Conservation (phyloP, 2,888 invertebrate species). For the Lasius platythorax region DNA sequence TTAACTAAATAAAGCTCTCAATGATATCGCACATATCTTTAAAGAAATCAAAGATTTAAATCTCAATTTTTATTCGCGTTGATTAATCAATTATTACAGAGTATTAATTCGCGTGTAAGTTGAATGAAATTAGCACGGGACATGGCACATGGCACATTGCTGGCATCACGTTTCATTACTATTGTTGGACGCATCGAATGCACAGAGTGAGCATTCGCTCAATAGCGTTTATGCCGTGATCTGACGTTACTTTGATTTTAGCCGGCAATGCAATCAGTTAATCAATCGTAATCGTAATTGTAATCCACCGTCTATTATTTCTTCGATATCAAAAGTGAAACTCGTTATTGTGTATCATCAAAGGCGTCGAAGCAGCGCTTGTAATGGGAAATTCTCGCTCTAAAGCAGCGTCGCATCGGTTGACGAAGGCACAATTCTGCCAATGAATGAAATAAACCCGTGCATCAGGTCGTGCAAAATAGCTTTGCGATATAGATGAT, state of each 20-base stretch:
- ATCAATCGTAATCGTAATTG: slow-evolving; percentile 22
- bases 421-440: slow-evolving; percentile 17
- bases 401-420: slow-evolving; percentile 20
- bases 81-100: no score
- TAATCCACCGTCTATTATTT: slow-evolving; percentile 39
- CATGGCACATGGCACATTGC: no score
- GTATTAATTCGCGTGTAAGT: no score
- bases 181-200: neutral
- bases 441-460: slow-evolving; percentile 42
- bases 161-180: neutral
- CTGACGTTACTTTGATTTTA: slow-evolving; percentile 20
- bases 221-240: neutral
- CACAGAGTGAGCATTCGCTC: neutral
- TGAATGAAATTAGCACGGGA: no score
- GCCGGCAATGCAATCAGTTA: neutral
- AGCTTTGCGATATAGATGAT: slow-evolving; percentile 1
- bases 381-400: slow-evolving; percentile 31
- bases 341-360: slow-evolving; percentile 26
- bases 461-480: neutral
- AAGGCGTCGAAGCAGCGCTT: slow-evolving; percentile 18
- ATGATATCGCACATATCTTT: no score
- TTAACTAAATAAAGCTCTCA: no score
- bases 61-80: no score
- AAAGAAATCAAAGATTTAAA: no score
- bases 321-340: slow-evolving; percentile 27